phyloP scores from a whole-genome alignment of 2,797 vertebrate genomes.

The Hydrophis major region DNA sequence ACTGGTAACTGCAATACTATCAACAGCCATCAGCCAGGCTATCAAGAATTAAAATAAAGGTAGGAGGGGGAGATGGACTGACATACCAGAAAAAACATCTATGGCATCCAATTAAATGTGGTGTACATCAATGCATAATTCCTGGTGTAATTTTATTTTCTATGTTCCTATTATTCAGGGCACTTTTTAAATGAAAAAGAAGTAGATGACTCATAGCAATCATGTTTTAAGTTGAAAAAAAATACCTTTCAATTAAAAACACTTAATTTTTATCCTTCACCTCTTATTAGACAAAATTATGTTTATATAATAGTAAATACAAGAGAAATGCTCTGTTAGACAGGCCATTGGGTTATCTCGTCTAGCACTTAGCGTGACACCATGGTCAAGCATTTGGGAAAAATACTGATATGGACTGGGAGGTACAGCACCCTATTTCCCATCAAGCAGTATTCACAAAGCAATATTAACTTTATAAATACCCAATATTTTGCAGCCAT shows the following conservation, averaged over 20 bases:
- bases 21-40: not conserved
- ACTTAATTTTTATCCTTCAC: not conserved
- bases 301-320: constrained; percentile 37
- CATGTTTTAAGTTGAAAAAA: constrained; percentile 30
- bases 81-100: not conserved
- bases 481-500: constrained; percentile 19
- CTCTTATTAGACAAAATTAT: constrained; percentile 15
- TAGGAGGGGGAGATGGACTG: not conserved
- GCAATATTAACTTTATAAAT: constrained; percentile 30
- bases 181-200: constrained; percentile 46
- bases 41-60: not conserved
- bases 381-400: not conserved
- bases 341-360: not conserved
- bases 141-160: not conserved
- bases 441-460: constrained; percentile 33
- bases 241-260: constrained; percentile 52
- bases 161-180: not conserved
- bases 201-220: constrained; percentile 22
- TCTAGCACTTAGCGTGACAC: not conserved
- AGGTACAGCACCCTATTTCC: not conserved
- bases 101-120: not conserved
- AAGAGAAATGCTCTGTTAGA: not conserved
- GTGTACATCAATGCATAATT: not conserved
- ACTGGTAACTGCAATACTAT: not conserved
- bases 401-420: not conserved